phyloP scores from a whole-genome alignment of 1,140 invertebrate species.

The Formica exsecta region DNA sequence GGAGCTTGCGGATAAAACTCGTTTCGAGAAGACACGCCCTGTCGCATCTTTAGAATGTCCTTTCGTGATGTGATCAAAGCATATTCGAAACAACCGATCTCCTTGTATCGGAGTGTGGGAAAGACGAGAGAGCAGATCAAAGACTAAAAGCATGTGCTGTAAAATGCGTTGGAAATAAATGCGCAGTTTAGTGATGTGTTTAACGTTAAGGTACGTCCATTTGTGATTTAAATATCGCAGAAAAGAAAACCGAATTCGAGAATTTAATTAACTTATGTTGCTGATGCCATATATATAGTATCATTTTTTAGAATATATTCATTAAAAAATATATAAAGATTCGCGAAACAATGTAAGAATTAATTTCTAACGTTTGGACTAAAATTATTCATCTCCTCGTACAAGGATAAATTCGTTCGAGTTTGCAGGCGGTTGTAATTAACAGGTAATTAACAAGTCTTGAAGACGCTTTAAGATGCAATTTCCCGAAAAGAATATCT shows the following conservation, averaged over 20 bases:
- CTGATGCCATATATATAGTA: not conserved
- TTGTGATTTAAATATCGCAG: not conserved
- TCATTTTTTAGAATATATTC: not conserved
- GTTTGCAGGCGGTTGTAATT: not conserved
- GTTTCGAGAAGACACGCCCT: constrained; percentile 37
- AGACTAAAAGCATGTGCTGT: not conserved
- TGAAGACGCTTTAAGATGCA: not conserved
- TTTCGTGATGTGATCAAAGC: constrained; percentile 4
- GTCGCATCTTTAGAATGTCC: not conserved
- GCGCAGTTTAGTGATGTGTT: not conserved
- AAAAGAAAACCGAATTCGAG: not conserved
- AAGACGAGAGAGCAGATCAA: not conserved
- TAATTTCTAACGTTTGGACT: not conserved
- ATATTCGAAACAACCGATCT: not conserved
- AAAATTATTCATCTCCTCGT: not conserved
- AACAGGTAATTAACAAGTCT: not conserved
- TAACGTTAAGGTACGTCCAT: constrained; percentile 5
- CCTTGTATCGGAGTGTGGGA: not conserved
- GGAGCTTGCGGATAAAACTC: not conserved
- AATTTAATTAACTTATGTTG: not conserved
- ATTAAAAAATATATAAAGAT: not conserved
- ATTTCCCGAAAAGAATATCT: not conserved
- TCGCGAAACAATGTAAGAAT: not conserved
- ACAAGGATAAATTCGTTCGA: not conserved
- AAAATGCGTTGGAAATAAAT: constrained; percentile 38